Percentiles rank a stretch among this genome's conserved stretches.
These are phyloP conservation scores for Palloptera scutellata DNA, from an alignment of 2,888 invertebrate species.

Conservation along the genomic window DNA sequence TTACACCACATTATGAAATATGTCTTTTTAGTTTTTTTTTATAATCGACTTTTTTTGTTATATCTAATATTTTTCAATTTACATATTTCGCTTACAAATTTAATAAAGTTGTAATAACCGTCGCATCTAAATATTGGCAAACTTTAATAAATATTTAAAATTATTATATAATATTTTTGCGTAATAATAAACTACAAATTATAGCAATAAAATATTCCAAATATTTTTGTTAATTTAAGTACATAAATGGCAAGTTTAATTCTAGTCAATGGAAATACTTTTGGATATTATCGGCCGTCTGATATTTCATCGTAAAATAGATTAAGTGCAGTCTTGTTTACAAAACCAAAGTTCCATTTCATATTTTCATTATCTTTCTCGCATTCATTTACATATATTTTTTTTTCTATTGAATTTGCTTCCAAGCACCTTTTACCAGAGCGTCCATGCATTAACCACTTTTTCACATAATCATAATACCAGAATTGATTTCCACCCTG, in stretches of 20 bases:
- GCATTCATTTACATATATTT: slow-evolving; percentile 77
- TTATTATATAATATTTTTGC: no score
- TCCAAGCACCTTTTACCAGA: slow-evolving; percentile 82
- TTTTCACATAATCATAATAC: slow-evolving; percentile 75
- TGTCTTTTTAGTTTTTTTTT: no score
- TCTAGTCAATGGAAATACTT: neutral
- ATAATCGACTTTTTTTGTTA: no score
- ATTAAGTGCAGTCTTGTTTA: slow-evolving; percentile 57
- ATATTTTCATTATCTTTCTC: slow-evolving; percentile 61
- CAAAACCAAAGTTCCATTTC: slow-evolving; percentile 59
- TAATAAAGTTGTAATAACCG: no score
- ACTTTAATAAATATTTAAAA: no score
- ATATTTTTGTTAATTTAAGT: neutral
- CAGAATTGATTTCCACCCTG: slow-evolving; percentile 94
- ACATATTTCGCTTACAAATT: no score
- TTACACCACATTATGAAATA: no score
- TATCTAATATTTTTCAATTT: no score
- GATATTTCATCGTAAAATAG: slow-evolving; percentile 39
- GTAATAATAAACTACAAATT: no score
- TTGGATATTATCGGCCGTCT: slow-evolving; percentile 9
- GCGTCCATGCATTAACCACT: slow-evolving; percentile 58
- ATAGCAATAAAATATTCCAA: neutral
- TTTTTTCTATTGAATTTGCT: slow-evolving; percentile 70
- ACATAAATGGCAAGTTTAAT: neutral
- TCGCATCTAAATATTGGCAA: no score